Base-by-base conservation (phyloP, 2,797 vertebrate genomes). In the Fratercula arctica region DNA sequence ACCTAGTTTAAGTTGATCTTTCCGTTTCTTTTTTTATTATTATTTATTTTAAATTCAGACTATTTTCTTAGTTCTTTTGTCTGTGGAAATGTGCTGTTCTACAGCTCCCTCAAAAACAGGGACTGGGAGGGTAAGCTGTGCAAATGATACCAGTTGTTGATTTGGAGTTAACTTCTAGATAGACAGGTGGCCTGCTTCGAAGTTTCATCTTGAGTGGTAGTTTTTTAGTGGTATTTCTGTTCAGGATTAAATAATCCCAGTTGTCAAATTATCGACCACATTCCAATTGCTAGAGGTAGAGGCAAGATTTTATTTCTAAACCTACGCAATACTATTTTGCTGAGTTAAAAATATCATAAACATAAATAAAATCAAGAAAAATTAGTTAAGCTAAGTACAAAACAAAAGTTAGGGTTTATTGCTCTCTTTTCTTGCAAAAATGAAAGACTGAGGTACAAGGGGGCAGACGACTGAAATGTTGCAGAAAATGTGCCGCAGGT, bases 1-100 rank as follows among this genome's bases (percentile, higher is more conserved):
- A 31, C 25, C 29, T 67, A 31, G 9, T 19, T 50, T 60, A 72
- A 67, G 25, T 25, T 1, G 0, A 23, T 50, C 31, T 54, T 66
- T n/a, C 8, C 0, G 0, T 19, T 77, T 72, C 3, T 14, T 19
- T 26, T 19, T 39, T 3, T n/a, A 4, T 28, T 53, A 28, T 29
- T 16, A 9, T 57, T 68, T 70, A 29, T 59, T 56, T 57, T 16
- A 5, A 72, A 35, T 69, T 46, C 39, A 81, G 17, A 14, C 33
- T 61, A 33, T 61, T 72, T 41, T 83, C 60, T 83, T 28, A 20
- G 11, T 25, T 78, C 10, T 51, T 57, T 63, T 69, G 3, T 46
- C 26, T 66, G 16, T 35, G 31, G n/a, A 79, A 85, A 74, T 17
- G 6, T 11, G 8, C 10, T 80, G 33, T 57, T 28, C 11, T 64